These are phyloP conservation scores for Eulemur macaco DNA, from an alignment of 2,113 vertebrate species.

Conservation along the genomic window DNA sequence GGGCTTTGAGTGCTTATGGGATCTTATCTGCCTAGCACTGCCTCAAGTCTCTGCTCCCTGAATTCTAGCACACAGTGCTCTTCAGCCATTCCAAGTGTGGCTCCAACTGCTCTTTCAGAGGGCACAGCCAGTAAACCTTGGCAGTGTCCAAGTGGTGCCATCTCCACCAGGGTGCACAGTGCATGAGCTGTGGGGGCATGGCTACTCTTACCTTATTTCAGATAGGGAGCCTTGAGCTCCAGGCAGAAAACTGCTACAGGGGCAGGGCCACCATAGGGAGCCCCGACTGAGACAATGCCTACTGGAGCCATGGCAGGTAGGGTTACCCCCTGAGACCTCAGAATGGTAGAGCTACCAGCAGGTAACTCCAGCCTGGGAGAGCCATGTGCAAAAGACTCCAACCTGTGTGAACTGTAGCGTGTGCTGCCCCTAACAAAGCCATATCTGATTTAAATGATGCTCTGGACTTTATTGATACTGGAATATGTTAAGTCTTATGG, in stretches of 20 bases:
- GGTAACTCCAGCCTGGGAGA: neutral
- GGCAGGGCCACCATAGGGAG: neutral
- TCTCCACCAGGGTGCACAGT: neutral
- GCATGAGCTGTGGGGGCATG: neutral
- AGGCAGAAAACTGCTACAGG: neutral
- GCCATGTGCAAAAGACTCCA: neutral
- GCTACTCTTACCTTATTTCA: neutral
- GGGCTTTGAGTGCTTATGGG: neutral
- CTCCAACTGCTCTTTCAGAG: neutral
- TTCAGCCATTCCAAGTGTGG: neutral
- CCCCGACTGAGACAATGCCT: neutral
- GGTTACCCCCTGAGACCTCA: neutral
- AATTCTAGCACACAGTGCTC: neutral
- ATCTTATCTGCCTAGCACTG: neutral
- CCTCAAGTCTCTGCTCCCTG: neutral
- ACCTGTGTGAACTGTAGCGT: neutral
- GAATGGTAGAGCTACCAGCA: neutral
- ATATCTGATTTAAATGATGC: neutral
- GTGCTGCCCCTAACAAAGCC: neutral
- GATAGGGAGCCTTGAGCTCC: neutral
- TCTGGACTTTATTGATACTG: neutral
- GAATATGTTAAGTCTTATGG: neutral
- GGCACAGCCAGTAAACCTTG: neutral
- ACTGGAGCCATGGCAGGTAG: neutral
- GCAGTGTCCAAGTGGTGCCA: neutral